phyloP scores from a whole-genome alignment of 1,140 invertebrate species.

The Batillaria attramentaria region DNA sequence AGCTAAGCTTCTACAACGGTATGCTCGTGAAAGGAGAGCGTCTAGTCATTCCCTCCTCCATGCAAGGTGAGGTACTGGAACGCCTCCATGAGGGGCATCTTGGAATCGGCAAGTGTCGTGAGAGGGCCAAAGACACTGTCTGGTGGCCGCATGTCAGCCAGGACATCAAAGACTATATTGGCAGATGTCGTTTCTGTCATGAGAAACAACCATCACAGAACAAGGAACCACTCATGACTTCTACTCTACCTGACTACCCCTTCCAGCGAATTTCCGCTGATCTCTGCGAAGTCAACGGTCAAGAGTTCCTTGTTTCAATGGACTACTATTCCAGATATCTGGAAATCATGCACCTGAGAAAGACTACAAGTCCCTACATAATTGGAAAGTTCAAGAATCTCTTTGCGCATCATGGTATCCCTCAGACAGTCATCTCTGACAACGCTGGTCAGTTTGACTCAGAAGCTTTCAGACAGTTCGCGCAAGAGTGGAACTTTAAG shows the following conservation, averaged over 20 bases:
- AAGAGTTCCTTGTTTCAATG: slow-evolving; percentile 24
- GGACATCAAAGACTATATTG: no score
- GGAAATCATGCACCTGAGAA: slow-evolving; percentile 9
- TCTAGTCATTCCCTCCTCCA: no score
- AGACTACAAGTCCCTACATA: background rate
- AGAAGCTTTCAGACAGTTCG: slow-evolving; percentile 31
- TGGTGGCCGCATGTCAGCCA: no score
- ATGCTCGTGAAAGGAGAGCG: no score
- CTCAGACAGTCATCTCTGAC: slow-evolving; percentile 22
- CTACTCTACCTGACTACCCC: slow-evolving; percentile 24
- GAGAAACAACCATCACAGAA: no score
- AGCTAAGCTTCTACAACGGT: no score
- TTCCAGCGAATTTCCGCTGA: slow-evolving; percentile 31
- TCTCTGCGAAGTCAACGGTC: slow-evolving; percentile 13
- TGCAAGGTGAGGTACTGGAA: no score
- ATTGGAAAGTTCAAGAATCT: slow-evolving; percentile 23
- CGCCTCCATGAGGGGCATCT: no score
- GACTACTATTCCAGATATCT: slow-evolving; percentile 33
- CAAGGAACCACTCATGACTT: slow-evolving; percentile 13
- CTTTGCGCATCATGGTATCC: slow-evolving; percentile 12
- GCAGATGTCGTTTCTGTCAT: no score
- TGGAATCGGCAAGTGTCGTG: no score
- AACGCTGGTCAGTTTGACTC: slow-evolving; percentile 35
- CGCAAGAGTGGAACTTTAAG: no score
- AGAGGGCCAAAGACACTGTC: no score